phyloP scores from a whole-genome alignment of 2,888 invertebrate species.

The Sinelater perroti region DNA sequence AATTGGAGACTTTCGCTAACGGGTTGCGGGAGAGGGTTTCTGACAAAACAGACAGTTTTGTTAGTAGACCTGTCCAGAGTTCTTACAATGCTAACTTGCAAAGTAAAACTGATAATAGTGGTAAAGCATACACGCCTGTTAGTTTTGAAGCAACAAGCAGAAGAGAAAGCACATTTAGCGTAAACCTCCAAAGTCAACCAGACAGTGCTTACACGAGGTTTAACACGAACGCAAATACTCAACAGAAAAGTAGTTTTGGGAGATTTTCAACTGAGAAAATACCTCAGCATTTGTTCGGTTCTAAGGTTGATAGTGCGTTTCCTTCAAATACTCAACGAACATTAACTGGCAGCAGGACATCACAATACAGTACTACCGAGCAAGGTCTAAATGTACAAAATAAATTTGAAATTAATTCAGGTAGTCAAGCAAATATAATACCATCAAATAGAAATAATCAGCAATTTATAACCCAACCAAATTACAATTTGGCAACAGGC shows the following conservation, averaged over 20 bases:
- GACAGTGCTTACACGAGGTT: not conserved
- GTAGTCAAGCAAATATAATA: no score
- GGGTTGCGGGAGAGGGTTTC: not conserved
- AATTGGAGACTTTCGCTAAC: constrained; percentile 11
- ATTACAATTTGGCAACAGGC: no score
- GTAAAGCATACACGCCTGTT: not conserved
- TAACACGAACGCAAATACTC: not conserved
- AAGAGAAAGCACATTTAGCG: not conserved
- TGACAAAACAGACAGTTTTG: not conserved
- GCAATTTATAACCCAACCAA: no score
- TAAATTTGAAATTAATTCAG: no score
- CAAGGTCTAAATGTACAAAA: no score
- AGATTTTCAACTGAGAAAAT: not conserved
- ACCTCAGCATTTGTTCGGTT: no score
- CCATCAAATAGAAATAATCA: no score
- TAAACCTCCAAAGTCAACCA: not conserved
- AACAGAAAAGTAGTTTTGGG: not conserved
- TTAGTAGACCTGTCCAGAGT: not conserved
- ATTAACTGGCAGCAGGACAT: not conserved
- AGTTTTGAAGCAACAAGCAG: not conserved
- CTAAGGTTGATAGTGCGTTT: no score
- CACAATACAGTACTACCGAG: no score
- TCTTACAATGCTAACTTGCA: not conserved
- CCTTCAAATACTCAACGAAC: not conserved
- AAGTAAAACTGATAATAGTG: not conserved